Conservation (phyloP, 2,888 invertebrate genomes). For the Melanophora roralis region DNA sequence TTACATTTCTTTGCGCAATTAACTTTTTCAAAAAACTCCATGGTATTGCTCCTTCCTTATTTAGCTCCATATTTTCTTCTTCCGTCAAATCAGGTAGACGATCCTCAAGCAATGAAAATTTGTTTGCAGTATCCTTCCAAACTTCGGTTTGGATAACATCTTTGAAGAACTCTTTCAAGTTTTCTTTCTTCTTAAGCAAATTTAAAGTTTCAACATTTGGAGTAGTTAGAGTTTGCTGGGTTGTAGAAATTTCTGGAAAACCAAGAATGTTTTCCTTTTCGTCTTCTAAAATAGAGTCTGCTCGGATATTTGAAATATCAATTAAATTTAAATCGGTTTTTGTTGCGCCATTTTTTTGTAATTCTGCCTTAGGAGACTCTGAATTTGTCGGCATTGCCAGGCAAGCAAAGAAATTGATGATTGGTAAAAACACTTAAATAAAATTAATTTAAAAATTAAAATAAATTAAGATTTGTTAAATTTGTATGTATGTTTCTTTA, state of each 20-base stretch:
- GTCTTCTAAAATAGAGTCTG: neutral
- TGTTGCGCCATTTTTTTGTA: neutral
- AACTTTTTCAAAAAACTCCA: slow-evolving; percentile 66
- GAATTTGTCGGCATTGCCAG: slow-evolving; percentile 9
- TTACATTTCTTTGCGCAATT: slow-evolving; percentile 20
- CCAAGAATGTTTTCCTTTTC: neutral
- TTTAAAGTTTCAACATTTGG: neutral
- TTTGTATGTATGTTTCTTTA: too few species aligned
- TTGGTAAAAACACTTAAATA: slow-evolving; percentile 2
- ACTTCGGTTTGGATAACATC: slow-evolving; percentile 2
- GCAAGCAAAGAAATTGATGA: neutral
- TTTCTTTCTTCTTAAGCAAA: neutral
- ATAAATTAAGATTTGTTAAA: too few species aligned
- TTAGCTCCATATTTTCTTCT: slow-evolving; percentile 66
- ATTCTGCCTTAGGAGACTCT: neutral
- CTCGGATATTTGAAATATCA: neutral
- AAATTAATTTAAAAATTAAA: neutral
- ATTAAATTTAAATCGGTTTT: neutral
- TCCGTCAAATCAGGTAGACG: slow-evolving; percentile 66
- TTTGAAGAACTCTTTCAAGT: too few species aligned
- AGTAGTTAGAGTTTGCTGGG: neutral
- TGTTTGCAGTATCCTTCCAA: slow-evolving; percentile 49
- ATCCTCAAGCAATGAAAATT: slow-evolving; percentile 64
- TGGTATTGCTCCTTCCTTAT: slow-evolving; percentile 67
- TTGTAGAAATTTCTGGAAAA: neutral